These are phyloP conservation scores for Fregetta grallaria DNA, from an alignment of 2,113 vertebrate genomes.

Conservation along the genomic window DNA sequence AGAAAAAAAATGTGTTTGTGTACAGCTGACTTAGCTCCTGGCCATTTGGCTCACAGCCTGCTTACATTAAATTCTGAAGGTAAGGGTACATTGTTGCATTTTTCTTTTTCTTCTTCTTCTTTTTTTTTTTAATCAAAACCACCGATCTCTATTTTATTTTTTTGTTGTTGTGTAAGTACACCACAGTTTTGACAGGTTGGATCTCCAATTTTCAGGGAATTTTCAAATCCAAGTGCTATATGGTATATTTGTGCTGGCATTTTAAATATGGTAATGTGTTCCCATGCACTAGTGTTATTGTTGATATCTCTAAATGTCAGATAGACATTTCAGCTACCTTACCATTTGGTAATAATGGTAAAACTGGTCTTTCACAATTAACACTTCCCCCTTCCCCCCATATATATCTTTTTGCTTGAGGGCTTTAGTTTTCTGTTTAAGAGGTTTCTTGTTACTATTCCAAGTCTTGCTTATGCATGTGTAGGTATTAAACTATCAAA, in stretches of 20 bases:
- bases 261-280: not conserved
- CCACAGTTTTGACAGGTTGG: not conserved
- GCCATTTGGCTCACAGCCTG: not conserved
- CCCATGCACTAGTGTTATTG: not conserved
- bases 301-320: not conserved
- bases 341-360: not conserved
- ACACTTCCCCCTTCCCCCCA: no score
- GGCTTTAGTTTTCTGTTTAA: not conserved
- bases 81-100: not conserved
- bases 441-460: not conserved
- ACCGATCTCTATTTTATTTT: fast-evolving
- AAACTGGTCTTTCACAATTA: not conserved
- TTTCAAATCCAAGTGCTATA: not conserved
- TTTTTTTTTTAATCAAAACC: not conserved
- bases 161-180: not conserved
- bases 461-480: not conserved
- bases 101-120: not conserved
- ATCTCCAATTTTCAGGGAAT: not conserved
- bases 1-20: not conserved
- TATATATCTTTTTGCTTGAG: not conserved
- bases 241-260: not conserved
- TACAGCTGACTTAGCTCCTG: not conserved
- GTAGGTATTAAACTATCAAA: not conserved
- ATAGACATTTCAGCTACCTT: not conserved
- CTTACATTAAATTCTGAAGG: not conserved